Base-by-base conservation (phyloP, 2,888 invertebrate genomes). In the Acronicta alni region DNA sequence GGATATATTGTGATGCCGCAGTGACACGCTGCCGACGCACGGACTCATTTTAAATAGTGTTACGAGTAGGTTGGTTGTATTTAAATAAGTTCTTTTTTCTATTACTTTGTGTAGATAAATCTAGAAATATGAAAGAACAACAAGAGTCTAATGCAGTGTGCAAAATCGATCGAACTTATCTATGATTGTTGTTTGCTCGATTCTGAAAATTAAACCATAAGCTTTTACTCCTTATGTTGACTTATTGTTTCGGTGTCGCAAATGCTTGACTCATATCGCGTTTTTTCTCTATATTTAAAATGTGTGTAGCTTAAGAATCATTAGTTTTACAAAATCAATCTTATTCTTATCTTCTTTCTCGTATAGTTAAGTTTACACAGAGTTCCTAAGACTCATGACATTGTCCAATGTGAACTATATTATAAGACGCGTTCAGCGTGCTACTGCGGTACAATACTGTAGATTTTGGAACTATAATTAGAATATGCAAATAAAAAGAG, bases 341-440 rank as follows among this genome's bases (percentile, higher is more conserved):
- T n/a, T 14, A 41, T 14, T 32, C 18, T 16, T 17, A 45, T 23
- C 2, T 20, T 20, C 5, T 4, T 20, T 20, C 3, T 35, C n/a
- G n/a, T 54, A 43, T 46, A 37, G 2, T 39, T 57, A 57, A 49
- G 60, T 44, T 59, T 18, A 56, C 41, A 44, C 8, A 23, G 46
- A 57, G 72, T 75, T 72, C 75, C 72, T 75, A 71, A 37, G 12
- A 46, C 51, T 71, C 62, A 75, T 75, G 75, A 75, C 75, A 72
- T 56, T 67, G 46, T 54, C 14, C 35, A 1, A 42, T 39, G 35
- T 38, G 10, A 49, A 39, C 20, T 49, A 18, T 49, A 16, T 15
- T 20, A 52, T 12, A 35, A 17, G 17, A 14, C 26, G n/a, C 26
- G 30, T 35, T 15, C 54, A 43, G 52, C 52, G 17, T 41, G 54